Evolutionary conservation across 2,113 vertebrate species (phyloP).

Genomic region (Tapirus terrestris): DNA sequence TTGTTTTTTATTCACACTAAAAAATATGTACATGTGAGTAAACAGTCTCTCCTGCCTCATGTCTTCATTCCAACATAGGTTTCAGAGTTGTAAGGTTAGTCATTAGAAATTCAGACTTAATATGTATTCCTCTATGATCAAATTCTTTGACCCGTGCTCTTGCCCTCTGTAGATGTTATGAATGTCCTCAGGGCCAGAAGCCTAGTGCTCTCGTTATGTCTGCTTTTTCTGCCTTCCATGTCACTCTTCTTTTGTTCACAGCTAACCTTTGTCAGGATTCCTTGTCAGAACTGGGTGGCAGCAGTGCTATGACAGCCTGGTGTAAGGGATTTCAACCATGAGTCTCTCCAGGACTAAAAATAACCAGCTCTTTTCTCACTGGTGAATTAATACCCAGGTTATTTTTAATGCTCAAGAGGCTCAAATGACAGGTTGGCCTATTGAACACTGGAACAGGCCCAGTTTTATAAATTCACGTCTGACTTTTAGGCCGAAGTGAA

Average conservation of each 20-base stretch:
- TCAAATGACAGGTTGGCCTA: slow-evolving; percentile 22
- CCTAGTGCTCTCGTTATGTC: neutral
- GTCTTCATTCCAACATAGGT: neutral
- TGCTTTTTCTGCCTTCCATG: neutral
- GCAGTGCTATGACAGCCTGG: neutral
- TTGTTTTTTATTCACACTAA: neutral
- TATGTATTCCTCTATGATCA: neutral
- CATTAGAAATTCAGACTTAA: neutral
- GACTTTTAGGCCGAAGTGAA: slow-evolving; percentile 28
- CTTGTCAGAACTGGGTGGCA: neutral
- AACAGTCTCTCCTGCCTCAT: neutral
- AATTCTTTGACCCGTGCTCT: neutral
- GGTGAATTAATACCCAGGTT: slow-evolving; percentile 36
- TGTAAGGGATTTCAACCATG: neutral
- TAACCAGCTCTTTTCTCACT: slow-evolving; percentile 27
- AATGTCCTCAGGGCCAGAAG: neutral
- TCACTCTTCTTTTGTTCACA: neutral
- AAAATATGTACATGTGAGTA: neutral
- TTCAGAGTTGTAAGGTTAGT: neutral
- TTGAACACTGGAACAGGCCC: neutral
- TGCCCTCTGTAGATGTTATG: neutral
- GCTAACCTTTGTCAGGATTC: neutral
- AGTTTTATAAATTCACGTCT: slow-evolving; percentile 38
- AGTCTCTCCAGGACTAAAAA: slow-evolving; percentile 37
- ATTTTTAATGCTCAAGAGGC: slow-evolving; percentile 59